These are phyloP conservation scores for Atherix ibis DNA, from an alignment of 2,888 invertebrate species.

Conservation along the genomic window DNA sequence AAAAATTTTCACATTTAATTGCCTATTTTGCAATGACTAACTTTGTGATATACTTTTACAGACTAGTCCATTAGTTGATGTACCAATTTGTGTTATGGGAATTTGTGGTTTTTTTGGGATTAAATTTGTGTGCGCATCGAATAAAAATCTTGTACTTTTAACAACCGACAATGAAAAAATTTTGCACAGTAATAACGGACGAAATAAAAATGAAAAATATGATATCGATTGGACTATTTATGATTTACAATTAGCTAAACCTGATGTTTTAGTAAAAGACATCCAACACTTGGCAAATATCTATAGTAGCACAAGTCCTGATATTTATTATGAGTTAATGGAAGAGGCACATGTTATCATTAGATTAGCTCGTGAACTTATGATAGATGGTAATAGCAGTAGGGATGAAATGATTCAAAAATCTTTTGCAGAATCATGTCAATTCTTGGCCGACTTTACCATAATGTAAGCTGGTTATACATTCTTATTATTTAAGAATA, in stretches of 20 bases:
- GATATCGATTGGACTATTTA: slow-evolving; percentile 51
- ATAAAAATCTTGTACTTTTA: slow-evolving; percentile 37
- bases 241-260: slow-evolving; percentile 46
- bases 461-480: slow-evolving; percentile 18
- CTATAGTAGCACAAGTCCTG: slow-evolving; percentile 45
- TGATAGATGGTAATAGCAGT: slow-evolving; percentile 1
- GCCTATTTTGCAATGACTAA: too few relatives aligned
- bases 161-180: slow-evolving; percentile 1
- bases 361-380: slow-evolving; percentile 19
- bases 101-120: slow-evolving; percentile 51
- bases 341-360: slow-evolving; percentile 58
- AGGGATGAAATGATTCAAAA: slow-evolving; percentile 2
- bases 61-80: slow-evolving; percentile 40
- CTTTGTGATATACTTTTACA: too few relatives aligned
- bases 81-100: slow-evolving; percentile 50
- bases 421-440: slow-evolving; percentile 19
- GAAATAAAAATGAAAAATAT: not conserved
- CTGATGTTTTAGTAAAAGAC: slow-evolving; percentile 50
- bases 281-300: slow-evolving; percentile 50
- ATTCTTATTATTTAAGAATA: not conserved
- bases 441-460: slow-evolving; percentile 27
- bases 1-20: too few relatives aligned
- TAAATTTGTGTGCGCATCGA: slow-evolving; percentile 20
- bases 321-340: slow-evolving; percentile 54
- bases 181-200: not conserved